Base-by-base conservation (phyloP, 2,888 invertebrate species). In the Apotomis turbidana region DNA sequence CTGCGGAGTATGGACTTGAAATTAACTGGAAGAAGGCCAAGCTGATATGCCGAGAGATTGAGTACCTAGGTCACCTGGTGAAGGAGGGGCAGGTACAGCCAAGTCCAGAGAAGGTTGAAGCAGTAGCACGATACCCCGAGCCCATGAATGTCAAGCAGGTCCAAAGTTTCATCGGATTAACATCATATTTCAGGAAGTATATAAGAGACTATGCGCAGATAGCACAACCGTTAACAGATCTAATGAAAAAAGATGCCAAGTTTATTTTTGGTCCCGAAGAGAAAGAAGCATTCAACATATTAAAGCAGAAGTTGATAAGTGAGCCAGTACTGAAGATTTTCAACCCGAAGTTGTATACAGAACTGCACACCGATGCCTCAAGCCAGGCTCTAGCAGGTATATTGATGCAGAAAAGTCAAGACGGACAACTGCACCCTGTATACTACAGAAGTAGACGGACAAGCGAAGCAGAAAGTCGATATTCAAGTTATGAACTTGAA, bases 401-500 rank as follows among this genome's bases (percentile, higher is more conserved):
- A 49, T 49, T 62, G 4, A 27, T 62, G 49, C 61, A 62, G 51
- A 27, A 27, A 10, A n/a, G 9, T 62, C 12, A 49, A 49, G 36
- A 62, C 5, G 49, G 61, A 55, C 55, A 57, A 44, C 12, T 66
- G 49, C 74, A 74, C n/a, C 74, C 71, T 27, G 64, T 74, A 12
- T 49, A 74, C 15, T 15, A 15, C 15, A 15, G 15, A 15, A 15
- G 15, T 15, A 15, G 15, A 15, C 15, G 15, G 15, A 74, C 74
- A 60, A 74, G 6, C 71, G 57, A 57, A n/a, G 57, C 49, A 8
- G 46, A 66, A 36, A 57, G 36, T 5, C 44, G 27, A 38, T 62
- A 72, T 55, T 9, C 36, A 1, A 72, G 68, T 15, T 74, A 76
- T 68, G 74, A 76, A 5, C 36, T 75, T 0, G 74, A 75, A 49